Percentiles rank a stretch among this genome's conserved stretches.
Evolutionary conservation across 2,113 vertebrate genomes (phyloP).

Genomic region (Rhinopomastus cyanomelas): DNA sequence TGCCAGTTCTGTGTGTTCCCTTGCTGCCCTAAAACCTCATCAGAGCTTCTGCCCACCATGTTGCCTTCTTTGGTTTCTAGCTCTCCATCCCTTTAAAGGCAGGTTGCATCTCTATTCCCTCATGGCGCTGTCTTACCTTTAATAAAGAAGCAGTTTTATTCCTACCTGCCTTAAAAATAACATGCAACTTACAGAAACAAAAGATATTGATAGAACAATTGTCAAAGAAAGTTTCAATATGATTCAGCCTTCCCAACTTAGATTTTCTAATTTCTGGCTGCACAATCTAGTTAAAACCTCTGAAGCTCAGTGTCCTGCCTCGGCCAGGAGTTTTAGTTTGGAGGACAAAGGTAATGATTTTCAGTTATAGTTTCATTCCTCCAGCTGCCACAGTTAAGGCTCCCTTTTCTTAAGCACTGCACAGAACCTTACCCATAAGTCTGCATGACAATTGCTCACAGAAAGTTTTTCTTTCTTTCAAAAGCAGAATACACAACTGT

Average conservation of each 20-base stretch:
- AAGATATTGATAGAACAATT: background rate
- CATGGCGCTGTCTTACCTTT: background rate
- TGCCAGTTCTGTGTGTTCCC: background rate
- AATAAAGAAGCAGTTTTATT: background rate
- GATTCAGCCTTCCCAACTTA: slow-evolving; percentile 33
- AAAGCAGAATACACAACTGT: background rate
- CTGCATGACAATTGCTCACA: background rate
- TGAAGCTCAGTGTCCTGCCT: slow-evolving; percentile 35
- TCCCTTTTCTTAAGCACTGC: slow-evolving; percentile 36
- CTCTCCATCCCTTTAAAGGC: background rate
- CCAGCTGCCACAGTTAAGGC: slow-evolving; percentile 6
- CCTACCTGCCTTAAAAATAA: background rate
- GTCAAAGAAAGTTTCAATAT: background rate
- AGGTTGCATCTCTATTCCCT: background rate
- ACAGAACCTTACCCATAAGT: background rate
- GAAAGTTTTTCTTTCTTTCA: background rate
- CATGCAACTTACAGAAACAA: background rate
- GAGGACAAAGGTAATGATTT: slow-evolving; percentile 39
- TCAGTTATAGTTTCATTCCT: slow-evolving; percentile 15
- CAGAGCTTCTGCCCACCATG: background rate
- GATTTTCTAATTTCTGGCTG: slow-evolving; percentile 58
- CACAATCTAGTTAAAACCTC: slow-evolving; percentile 53
- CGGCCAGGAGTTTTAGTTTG: slow-evolving; percentile 45
- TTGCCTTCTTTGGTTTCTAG: background rate
- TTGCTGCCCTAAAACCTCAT: background rate